Evolutionary conservation across 2,888 invertebrate genomes (phyloP).

Genomic region (Cataglyphis cursor): DNA sequence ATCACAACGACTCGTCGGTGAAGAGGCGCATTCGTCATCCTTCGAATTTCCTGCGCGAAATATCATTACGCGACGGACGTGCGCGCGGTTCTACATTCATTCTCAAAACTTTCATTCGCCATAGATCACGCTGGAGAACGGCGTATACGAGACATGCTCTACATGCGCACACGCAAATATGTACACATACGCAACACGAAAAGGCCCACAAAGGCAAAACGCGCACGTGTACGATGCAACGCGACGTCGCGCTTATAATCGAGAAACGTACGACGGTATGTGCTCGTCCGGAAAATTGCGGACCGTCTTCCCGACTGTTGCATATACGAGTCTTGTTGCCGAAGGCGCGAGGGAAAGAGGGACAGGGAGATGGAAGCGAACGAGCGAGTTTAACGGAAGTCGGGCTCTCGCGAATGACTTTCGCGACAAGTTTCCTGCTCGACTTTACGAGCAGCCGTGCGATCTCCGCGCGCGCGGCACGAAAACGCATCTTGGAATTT

Average conservation of each 20-base stretch:
- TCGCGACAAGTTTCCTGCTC: slow-evolving; percentile 50
- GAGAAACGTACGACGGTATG: slow-evolving; percentile 55
- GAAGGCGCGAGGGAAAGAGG: not conserved
- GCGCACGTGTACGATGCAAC: slow-evolving; percentile 12
- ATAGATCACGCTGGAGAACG: slow-evolving; percentile 36
- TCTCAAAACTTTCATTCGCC: slow-evolving; percentile 50
- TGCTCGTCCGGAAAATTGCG: slow-evolving; percentile 63
- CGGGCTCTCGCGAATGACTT: slow-evolving; percentile 45
- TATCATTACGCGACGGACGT: slow-evolving; percentile 45
- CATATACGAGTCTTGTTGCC: slow-evolving; percentile 29
- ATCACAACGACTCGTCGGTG: slow-evolving; percentile 19
- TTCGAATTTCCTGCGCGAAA: slow-evolving; percentile 55
- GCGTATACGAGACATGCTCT: not conserved
- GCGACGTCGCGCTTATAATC: slow-evolving; percentile 60
- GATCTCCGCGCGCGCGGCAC: slow-evolving; percentile 8
- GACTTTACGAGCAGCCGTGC: slow-evolving; percentile 43
- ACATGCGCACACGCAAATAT: not conserved
- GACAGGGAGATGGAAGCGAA: not conserved
- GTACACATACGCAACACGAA: not conserved
- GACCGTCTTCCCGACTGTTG: slow-evolving; percentile 45
- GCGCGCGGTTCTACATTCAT: slow-evolving; percentile 28
- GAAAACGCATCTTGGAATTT: slow-evolving; percentile 39
- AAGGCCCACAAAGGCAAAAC: slow-evolving; percentile 14
- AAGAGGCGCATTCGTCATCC: slow-evolving; percentile 47
- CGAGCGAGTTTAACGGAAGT: slow-evolving; percentile 22